Evolutionary conservation across 2,113 vertebrate species (phyloP).

Genomic region (Silurus meridionalis): DNA sequence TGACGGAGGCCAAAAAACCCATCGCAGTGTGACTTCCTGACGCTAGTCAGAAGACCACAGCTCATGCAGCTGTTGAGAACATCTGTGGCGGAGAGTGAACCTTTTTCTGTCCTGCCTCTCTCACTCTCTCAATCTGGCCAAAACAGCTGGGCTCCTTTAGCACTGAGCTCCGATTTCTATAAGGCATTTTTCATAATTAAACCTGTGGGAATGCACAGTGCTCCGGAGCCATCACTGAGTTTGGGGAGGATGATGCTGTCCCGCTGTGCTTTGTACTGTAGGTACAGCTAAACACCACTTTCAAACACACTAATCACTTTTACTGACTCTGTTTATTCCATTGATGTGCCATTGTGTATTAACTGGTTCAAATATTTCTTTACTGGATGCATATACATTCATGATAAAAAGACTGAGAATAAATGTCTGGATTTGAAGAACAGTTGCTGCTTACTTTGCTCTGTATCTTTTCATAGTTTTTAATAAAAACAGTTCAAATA

Average conservation of each 20-base stretch:
- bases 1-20: slow-evolving; percentile 44
- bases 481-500: background rate
- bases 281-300: slow-evolving; percentile 28
- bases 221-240: slow-evolving; percentile 42
- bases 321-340: background rate
- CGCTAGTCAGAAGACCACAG: slow-evolving; percentile 43
- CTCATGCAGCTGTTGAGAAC: slow-evolving; percentile 51
- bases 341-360: background rate
- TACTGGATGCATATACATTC: background rate
- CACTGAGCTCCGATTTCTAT: slow-evolving; percentile 47
- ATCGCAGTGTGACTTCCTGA: slow-evolving; percentile 47
- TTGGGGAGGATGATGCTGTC: slow-evolving; percentile 47
- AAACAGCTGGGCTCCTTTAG: slow-evolving; percentile 55
- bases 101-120: slow-evolving; percentile 42
- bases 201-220: slow-evolving; percentile 54
- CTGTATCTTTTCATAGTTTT: background rate
- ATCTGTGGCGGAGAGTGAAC: slow-evolving; percentile 50
- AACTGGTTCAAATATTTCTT: background rate
- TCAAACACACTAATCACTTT: slow-evolving; percentile 12
- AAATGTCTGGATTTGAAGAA: background rate
- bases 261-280: slow-evolving; percentile 40
- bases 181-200: slow-evolving; percentile 58
- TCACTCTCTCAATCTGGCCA: slow-evolving; percentile 48
- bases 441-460: background rate
- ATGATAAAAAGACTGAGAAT: background rate